These are phyloP conservation scores for Peromyscus melanophrys DNA, from an alignment of 2,797 vertebrate genomes.

Conservation along the genomic window DNA sequence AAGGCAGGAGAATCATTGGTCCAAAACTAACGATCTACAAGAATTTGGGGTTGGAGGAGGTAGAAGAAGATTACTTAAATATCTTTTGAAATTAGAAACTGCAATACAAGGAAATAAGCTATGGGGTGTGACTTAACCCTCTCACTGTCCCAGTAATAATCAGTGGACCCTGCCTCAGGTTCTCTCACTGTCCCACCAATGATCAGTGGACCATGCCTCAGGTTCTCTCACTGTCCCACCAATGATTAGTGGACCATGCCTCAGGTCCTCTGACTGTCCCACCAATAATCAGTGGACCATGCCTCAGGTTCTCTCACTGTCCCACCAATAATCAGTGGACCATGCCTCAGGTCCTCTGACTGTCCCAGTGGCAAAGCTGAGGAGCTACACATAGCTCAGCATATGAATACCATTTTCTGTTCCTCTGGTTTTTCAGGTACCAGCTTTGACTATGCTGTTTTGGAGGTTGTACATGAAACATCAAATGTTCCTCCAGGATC, in stretches of 20 bases:
- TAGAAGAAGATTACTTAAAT: not conserved
- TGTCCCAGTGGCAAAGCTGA: not conserved
- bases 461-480: too few relatives aligned
- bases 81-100: not conserved
- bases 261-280: not conserved
- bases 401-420: not conserved
- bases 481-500: not conserved
- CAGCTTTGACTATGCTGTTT: not conserved
- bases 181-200: too few relatives aligned
- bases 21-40: not conserved
- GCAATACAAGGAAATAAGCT: not conserved
- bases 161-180: too few relatives aligned
- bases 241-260: not conserved
- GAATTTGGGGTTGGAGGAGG: not conserved
- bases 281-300: too few relatives aligned
- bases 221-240: not conserved
- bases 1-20: not conserved
- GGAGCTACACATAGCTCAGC: not conserved
- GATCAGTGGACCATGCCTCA: not conserved
- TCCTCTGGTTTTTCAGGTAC: not conserved
- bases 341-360: not conserved
- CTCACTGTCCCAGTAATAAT: not conserved
- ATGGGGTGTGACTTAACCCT: not conserved
- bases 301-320: not conserved
- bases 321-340: too few relatives aligned